A percentile compares a stretch with the other conserved stretches of the same genome.
phyloP scores from a whole-genome alignment of 1,140 invertebrate genomes.

The Thaumatotibia leucotreta region DNA sequence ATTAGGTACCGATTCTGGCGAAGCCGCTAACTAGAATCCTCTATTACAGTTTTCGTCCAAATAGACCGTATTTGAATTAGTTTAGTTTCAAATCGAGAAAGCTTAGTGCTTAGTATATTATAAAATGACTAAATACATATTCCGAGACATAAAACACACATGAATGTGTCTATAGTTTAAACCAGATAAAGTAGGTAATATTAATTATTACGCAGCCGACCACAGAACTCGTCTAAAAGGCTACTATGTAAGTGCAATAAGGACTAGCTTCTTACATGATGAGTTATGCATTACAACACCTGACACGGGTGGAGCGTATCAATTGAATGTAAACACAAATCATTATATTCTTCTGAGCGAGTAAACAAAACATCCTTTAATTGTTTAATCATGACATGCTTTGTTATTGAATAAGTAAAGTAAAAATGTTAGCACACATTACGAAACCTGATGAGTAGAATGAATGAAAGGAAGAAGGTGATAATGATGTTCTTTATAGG shows the following conservation, averaged over 20 bases:
- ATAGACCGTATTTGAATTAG: too few species aligned
- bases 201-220: not conserved
- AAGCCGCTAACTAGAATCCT: too few species aligned
- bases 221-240: not conserved
- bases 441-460: not conserved
- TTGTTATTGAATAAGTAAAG: not conserved
- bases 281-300: conserved; percentile 36
- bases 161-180: too few species aligned
- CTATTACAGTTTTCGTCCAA: too few species aligned
- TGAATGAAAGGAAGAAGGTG: not conserved
- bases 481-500: too few species aligned
- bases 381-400: not conserved
- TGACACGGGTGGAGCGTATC: conserved; percentile 31
- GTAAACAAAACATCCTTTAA: conserved; percentile 12
- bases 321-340: conserved; percentile 36
- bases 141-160: too few species aligned
- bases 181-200: not conserved
- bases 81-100: too few species aligned
- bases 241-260: conserved; percentile 8
- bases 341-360: conserved; percentile 8
- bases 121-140: too few species aligned
- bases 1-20: too few species aligned
- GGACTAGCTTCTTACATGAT: conserved; percentile 2
- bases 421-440: not conserved
- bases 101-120: too few species aligned